phyloP scores from a whole-genome alignment of 1,140 invertebrate species.

The Microvelia longipes region DNA sequence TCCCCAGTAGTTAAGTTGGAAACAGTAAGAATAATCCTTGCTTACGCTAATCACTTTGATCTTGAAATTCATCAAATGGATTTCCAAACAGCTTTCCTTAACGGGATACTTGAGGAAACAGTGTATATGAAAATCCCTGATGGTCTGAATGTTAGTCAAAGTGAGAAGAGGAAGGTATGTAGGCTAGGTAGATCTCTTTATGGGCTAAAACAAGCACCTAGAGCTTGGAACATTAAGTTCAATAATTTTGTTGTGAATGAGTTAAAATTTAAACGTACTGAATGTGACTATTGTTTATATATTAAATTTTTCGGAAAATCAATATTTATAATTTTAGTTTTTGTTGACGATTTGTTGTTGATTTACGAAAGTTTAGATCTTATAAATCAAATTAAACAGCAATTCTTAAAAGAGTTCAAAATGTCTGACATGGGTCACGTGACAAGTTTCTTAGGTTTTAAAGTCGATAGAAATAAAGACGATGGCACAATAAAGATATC shows the following conservation, averaged over 20 bases:
- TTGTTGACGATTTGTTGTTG: background rate
- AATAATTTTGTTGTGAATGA: background rate
- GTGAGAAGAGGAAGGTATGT: background rate
- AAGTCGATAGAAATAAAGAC: background rate
- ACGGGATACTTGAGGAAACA: background rate
- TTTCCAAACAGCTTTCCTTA: background rate
- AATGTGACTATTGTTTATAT: background rate
- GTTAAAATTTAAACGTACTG: background rate
- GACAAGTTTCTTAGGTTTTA: background rate
- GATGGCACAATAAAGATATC: background rate
- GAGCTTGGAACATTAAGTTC: background rate
- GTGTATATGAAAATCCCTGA: background rate
- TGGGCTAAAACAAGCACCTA: background rate
- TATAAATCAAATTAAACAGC: no score
- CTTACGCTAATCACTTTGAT: background rate
- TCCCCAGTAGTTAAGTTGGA: background rate
- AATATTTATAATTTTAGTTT: background rate
- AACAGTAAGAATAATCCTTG: background rate
- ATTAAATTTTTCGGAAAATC: background rate
- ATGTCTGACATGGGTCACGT: no score
- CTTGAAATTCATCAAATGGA: background rate
- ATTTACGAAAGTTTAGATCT: no score
- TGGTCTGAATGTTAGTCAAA: background rate
- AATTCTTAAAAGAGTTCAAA: no score
- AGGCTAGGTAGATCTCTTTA: background rate